Evolutionary conservation across 2,113 vertebrate species (phyloP), one percentile per base, ranked within the genome.

Genomic region (Pseudopipra pipra): DNA sequence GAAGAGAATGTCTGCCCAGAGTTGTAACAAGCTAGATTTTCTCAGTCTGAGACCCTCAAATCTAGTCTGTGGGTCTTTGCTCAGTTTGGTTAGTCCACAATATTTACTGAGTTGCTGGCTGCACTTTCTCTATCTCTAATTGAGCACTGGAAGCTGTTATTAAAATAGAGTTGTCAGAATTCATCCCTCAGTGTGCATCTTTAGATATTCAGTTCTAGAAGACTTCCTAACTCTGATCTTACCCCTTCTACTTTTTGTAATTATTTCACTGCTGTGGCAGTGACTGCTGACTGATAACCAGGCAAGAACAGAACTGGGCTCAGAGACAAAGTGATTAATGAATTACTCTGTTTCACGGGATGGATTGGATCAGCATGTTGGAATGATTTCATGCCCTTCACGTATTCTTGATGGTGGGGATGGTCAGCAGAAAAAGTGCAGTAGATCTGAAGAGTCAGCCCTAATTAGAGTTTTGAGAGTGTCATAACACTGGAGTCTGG

Each of bases 331-430:
- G 35, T 56, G 63, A 52, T 90, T 59, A 78, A 75, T 74, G 20
- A 73, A 67, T 91, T 74, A 27, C 39, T 86, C 61, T 84, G 46
- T 90, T 96, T 82, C 35, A 13, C 15, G 44, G 65, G 76, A 24
- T 88, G 75, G 52, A 6, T 80, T 90, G 93, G 59, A 65, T 96
- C 72, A 86, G 63, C 41, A 14, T 75, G 33, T 72, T 94, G 47
- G 55, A 88, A 74, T 56, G 55, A 92, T 92, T 96, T 96, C 56
- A 75, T 84, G 49, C 52, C 37, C 39, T 88, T 90, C 61, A 14
- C 28, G 6, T 71, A 9, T 84, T 95, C 70, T 56, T 63, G 51
- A 63, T 85, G 55, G 31, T 1, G 2, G 52, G 39, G 35, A 71
- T 35, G 41, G 46, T 90, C 75, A 87, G 52, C 35, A 74, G 67